Percentiles rank a stretch among this genome's conserved stretches.
These are phyloP conservation scores for Clepsis dumicolana DNA, from an alignment of 2,888 invertebrate genomes.

Conservation along the genomic window DNA sequence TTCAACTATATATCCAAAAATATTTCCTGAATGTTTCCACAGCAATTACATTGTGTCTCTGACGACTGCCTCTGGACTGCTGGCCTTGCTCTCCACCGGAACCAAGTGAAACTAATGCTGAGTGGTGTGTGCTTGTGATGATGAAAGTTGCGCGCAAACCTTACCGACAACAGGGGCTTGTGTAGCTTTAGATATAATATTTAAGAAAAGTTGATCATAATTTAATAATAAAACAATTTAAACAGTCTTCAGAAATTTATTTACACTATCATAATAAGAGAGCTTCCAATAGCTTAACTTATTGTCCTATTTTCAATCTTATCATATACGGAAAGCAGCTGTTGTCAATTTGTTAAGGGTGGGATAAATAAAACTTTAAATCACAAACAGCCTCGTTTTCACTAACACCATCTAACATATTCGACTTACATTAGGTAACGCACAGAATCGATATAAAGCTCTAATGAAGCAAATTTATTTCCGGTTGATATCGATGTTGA, in stretches of 20 bases:
- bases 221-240: conserved; percentile 72
- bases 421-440: neutral
- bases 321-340: conserved; percentile 62
- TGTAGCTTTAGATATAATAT: conserved; percentile 50
- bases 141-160: conserved; percentile 38
- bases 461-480: too few species aligned
- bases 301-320: conserved; percentile 53
- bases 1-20: neutral
- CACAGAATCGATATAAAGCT: too few species aligned
- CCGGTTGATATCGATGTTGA: neutral
- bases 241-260: conserved; percentile 72
- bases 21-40: conserved; percentile 55
- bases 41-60: conserved; percentile 97
- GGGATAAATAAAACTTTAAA: conserved; percentile 70
- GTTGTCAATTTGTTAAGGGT: conserved; percentile 63
- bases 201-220: conserved; percentile 61
- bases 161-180: conserved; percentile 39
- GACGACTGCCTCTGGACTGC: conserved; percentile 94
- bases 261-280: conserved; percentile 68
- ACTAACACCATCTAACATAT: conserved; percentile 45
- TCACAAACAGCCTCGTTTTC: conserved; percentile 69
- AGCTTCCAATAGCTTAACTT: conserved; percentile 60
- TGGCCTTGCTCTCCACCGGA: conserved; percentile 98
- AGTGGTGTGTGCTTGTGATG: conserved; percentile 52
- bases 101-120: conserved; percentile 85